A percentile compares a stretch with the other conserved stretches of the same genome.
phyloP scores from a whole-genome alignment of 1,140 invertebrate species.

The Zaprionus kolodkinae region DNA sequence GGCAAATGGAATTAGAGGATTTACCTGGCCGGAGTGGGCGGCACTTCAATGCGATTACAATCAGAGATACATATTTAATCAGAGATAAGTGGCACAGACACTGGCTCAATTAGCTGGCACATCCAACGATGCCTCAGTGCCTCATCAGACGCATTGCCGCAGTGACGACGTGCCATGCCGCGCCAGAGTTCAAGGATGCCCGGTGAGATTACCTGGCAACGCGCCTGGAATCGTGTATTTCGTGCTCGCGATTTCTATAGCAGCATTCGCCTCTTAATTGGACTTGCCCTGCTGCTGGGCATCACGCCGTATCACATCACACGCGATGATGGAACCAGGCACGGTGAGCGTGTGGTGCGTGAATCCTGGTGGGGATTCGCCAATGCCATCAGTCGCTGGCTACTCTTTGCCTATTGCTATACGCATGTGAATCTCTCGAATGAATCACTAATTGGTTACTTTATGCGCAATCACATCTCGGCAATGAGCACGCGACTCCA shows the following conservation, averaged over 20 bases:
- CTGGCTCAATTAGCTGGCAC: constrained; percentile 43
- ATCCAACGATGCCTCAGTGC: background rate
- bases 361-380: constrained; percentile 60
- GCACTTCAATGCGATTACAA: constrained; percentile 18
- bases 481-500: constrained; percentile 48
- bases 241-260: constrained; percentile 51
- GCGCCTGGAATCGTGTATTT: constrained; percentile 23
- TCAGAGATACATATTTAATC: constrained; percentile 10
- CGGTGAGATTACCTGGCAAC: constrained; percentile 4
- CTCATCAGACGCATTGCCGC: background rate
- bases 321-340: background rate
- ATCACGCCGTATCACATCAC: constrained; percentile 54
- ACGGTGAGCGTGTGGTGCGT: constrained; percentile 20
- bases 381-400: constrained; percentile 61
- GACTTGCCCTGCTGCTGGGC: constrained; percentile 42
- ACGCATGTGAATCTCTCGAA: constrained; percentile 20
- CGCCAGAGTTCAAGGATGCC: constrained; percentile 5
- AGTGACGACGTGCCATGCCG: constrained; percentile 23
- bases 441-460: constrained; percentile 67
- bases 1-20: constrained; percentile 8
- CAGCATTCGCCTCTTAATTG: constrained; percentile 49
- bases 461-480: constrained; percentile 62
- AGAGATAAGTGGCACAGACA: constrained; percentile 14
- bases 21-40: background rate
- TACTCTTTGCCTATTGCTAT: constrained; percentile 60